Conservation (phyloP, 2,888 invertebrate genomes). For the Phasia obesa region DNA sequence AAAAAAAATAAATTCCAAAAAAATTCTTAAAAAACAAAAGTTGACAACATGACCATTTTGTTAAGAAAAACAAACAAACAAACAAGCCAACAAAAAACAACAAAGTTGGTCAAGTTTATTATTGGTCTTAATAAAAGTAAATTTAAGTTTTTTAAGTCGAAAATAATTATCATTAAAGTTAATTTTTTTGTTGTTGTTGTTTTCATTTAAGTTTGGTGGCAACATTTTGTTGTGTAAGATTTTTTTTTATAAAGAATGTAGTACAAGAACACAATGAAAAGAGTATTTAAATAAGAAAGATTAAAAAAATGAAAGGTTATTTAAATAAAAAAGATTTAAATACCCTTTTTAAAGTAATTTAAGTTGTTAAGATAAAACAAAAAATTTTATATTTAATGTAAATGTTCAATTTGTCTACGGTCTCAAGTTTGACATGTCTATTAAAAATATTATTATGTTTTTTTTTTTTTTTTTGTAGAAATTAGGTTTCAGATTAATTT, state of each 20-base stretch:
- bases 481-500: too few relatives aligned
- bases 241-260: not conserved
- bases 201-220: not conserved
- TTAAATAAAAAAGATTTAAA: too few relatives aligned
- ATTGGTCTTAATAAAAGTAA: constrained; percentile 49
- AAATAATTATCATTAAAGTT: constrained; percentile 65
- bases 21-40: constrained; percentile 54
- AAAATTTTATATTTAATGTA: too few relatives aligned
- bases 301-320: too few relatives aligned
- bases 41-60: constrained; percentile 66
- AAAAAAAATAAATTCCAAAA: constrained; percentile 30
- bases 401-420: too few relatives aligned
- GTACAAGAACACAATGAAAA: too few relatives aligned
- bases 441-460: too few relatives aligned
- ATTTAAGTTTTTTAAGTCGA: constrained; percentile 59
- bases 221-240: constrained; percentile 22
- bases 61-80: constrained; percentile 54
- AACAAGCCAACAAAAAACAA: constrained; percentile 55
- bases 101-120: constrained; percentile 71
- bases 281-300: too few relatives aligned
- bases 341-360: too few relatives aligned
- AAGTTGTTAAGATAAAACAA: too few relatives aligned
- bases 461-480: too few relatives aligned
- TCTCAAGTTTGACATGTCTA: too few relatives aligned
- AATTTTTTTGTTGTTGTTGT: constrained; percentile 27